Conservation (phyloP, 2,888 invertebrate species). For the Germaria angustata region DNA sequence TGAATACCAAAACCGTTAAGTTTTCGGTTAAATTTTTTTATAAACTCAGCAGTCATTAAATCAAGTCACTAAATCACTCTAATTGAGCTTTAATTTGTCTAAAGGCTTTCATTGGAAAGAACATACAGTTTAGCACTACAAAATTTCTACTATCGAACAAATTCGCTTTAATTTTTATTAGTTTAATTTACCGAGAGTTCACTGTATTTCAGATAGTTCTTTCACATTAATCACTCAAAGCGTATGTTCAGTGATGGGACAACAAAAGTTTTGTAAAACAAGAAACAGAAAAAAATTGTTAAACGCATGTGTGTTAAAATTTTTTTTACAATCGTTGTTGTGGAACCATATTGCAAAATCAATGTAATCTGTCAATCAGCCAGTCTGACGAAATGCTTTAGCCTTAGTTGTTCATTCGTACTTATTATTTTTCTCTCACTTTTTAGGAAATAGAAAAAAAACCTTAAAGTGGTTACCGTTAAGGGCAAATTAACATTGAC, state of each 20-base stretch:
- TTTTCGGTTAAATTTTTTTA: too few relatives aligned
- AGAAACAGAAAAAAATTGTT: not conserved
- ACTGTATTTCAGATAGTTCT: slow-evolving; percentile 22
- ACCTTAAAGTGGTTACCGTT: too few relatives aligned
- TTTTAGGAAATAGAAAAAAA: not conserved
- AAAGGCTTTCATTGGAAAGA: too few relatives aligned
- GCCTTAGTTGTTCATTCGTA: not conserved
- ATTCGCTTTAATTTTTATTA: too few relatives aligned
- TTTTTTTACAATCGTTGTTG: slow-evolving; percentile 42
- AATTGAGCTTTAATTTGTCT: too few relatives aligned
- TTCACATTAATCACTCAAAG: not conserved
- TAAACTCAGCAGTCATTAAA: too few relatives aligned
- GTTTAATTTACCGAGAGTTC: too few relatives aligned
- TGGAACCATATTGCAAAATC: slow-evolving; percentile 49
- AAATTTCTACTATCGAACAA: too few relatives aligned
- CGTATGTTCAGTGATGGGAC: not conserved
- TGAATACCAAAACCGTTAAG: too few relatives aligned
- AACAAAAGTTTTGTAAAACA: not conserved
- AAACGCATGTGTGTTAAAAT: slow-evolving; percentile 24
- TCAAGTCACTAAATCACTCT: too few relatives aligned
- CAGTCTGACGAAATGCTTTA: not conserved
- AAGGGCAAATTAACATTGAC: too few relatives aligned
- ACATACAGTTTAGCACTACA: too few relatives aligned
- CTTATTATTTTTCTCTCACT: not conserved
- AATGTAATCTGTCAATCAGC: slow-evolving; percentile 15